phyloP scores from a whole-genome alignment of 2,797 vertebrate genomes.

The Falco columbarius region DNA sequence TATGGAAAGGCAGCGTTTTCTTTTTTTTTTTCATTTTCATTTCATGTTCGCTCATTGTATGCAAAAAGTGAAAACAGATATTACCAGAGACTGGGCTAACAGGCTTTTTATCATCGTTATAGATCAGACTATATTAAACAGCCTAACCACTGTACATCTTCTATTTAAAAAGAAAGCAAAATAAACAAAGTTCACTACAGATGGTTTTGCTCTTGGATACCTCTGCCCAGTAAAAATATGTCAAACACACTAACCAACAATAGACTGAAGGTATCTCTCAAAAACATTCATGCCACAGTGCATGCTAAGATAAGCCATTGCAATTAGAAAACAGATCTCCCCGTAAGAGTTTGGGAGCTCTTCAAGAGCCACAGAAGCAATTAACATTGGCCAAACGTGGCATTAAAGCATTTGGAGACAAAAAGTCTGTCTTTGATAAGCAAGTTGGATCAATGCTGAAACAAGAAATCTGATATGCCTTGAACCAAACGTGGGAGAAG shows the following conservation, averaged over 20 bases:
- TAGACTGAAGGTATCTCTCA: not conserved
- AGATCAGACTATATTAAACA: not conserved
- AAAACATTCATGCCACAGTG: not conserved
- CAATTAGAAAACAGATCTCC: not conserved
- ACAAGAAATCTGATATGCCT: not conserved
- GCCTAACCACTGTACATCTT: not conserved
- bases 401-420: constrained; percentile 17
- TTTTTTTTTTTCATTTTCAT: not conserved
- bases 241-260: not conserved
- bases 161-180: not conserved
- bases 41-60: not conserved
- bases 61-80: not conserved
- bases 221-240: not conserved
- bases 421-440: constrained; percentile 16
- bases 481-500: not conserved
- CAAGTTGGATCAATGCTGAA: not conserved
- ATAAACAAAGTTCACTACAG: not conserved
- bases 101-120: not conserved
- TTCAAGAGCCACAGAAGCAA: not conserved
- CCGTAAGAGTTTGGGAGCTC: not conserved
- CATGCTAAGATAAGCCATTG: not conserved
- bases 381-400: not conserved
- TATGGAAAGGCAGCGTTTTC: not conserved
- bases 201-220: not conserved
- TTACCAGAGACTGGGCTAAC: not conserved